Percentiles rank a stretch among this genome's conserved stretches.
phyloP scores from a whole-genome alignment of 2,797 vertebrate genomes.

The Macrochelys suwanniensis region DNA sequence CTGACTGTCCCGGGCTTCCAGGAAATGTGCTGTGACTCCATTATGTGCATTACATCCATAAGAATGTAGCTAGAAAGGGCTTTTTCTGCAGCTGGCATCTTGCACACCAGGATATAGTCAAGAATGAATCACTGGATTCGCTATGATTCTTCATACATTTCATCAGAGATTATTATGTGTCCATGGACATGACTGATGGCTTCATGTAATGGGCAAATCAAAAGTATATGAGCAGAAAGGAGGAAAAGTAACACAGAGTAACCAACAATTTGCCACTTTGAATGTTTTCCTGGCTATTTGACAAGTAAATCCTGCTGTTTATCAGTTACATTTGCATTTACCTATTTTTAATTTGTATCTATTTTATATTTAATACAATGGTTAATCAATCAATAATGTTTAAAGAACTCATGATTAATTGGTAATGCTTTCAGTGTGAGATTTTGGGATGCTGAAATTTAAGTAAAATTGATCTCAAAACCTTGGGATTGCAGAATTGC shows the following conservation, averaged over 20 bases:
- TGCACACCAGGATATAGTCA: background rate
- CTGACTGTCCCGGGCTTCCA: background rate
- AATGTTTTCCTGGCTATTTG: constrained; percentile 42
- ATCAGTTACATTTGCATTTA: constrained; percentile 53
- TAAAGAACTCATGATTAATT: constrained; percentile 48
- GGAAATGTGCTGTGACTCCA: rapidly evolving
- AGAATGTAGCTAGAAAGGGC: background rate
- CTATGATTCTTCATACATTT: background rate
- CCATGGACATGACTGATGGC: background rate
- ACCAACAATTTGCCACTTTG: constrained; percentile 47
- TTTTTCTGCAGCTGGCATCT: constrained; percentile 36
- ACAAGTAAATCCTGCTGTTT: constrained; percentile 38
- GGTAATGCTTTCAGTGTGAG: constrained; percentile 13
- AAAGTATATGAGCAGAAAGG: constrained; percentile 20
- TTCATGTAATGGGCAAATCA: constrained; percentile 10
- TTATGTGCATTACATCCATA: rapidly evolving
- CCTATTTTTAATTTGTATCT: constrained; percentile 58
- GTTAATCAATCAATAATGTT: constrained; percentile 41
- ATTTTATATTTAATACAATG: constrained; percentile 54
- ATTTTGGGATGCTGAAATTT: constrained; percentile 8
- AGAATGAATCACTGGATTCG: background rate
- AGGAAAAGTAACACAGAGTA: constrained; percentile 19
- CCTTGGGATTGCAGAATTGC: background rate
- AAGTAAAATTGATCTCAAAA: constrained; percentile 2
- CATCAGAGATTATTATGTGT: constrained; percentile 7